Percentiles rank a stretch among this genome's conserved stretches.
phyloP scores from a whole-genome alignment of 1,140 invertebrate genomes.

The Thaumetopoea pityocampa region DNA sequence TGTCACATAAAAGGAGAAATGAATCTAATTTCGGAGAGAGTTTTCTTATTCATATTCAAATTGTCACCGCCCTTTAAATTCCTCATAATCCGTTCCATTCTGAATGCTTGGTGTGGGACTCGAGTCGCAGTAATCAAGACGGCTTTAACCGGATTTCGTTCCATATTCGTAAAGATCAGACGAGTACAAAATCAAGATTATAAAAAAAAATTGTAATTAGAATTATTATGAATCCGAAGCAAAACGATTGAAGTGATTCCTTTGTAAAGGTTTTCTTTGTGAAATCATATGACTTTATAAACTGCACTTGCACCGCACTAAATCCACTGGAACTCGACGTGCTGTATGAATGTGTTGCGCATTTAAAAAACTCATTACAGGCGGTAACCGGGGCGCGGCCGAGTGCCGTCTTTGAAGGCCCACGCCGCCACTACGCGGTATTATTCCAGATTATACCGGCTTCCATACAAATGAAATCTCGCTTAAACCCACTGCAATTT shows the following conservation, averaged over 20 bases:
- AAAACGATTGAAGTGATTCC: no score
- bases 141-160: constrained; percentile 65
- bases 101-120: constrained; percentile 56
- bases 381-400: constrained; percentile 63
- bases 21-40: constrained; percentile 58
- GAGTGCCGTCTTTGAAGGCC: constrained; percentile 74
- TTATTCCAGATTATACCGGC: constrained; percentile 74
- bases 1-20: constrained; percentile 30
- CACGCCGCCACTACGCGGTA: constrained; percentile 68
- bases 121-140: constrained; percentile 68
- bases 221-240: no score
- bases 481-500: constrained; percentile 74
- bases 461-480: constrained; percentile 75
- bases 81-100: constrained; percentile 74
- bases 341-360: constrained; percentile 67
- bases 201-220: no score
- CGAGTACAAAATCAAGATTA: constrained; percentile 24
- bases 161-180: constrained; percentile 43
- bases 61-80: constrained; percentile 71
- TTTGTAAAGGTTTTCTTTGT: constrained; percentile 27
- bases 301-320: constrained; percentile 43
- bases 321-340: constrained; percentile 50
- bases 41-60: constrained; percentile 67
- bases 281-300: constrained; percentile 35
- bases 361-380: constrained; percentile 74